phyloP scores from a whole-genome alignment of 2,888 invertebrate genomes.

The Mesorhabditis spiculigera region DNA sequence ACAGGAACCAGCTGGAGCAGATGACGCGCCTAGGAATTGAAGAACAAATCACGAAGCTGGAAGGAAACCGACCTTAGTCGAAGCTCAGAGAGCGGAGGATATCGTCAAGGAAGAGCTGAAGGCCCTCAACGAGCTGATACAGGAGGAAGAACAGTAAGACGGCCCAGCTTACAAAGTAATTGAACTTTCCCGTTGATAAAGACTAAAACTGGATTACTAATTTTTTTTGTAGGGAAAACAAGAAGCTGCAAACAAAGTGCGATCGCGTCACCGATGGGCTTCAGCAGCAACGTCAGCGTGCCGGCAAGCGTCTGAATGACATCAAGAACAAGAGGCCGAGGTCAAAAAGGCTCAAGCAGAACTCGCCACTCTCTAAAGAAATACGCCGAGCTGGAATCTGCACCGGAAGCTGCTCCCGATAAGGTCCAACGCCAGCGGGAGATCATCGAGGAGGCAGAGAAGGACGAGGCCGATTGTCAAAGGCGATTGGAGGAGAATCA shows the following conservation, averaged over 20 bases:
- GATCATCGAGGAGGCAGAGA: background rate
- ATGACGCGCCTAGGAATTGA: background rate
- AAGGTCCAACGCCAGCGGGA: background rate
- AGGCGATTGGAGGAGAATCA: background rate
- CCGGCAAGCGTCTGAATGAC: background rate
- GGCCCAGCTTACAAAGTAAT: background rate
- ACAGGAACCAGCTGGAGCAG: constrained; percentile 67
- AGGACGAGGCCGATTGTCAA: background rate
- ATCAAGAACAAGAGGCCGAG: background rate
- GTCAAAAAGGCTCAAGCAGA: background rate
- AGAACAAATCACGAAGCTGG: background rate
- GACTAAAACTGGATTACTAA: background rate
- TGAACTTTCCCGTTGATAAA: background rate
- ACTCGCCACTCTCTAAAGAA: background rate
- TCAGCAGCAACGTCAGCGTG: constrained; percentile 1
- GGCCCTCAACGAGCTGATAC: background rate
- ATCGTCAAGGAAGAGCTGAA: background rate
- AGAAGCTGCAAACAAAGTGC: background rate
- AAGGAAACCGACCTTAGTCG: background rate
- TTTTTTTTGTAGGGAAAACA: background rate
- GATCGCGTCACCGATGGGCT: background rate
- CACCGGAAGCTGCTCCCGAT: background rate
- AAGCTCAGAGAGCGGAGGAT: background rate
- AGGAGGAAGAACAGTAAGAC: background rate
- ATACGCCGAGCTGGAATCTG: background rate